Evolutionary conservation across 2,888 invertebrate genomes (phyloP).

Genomic region (Zygogramma bicolorata): DNA sequence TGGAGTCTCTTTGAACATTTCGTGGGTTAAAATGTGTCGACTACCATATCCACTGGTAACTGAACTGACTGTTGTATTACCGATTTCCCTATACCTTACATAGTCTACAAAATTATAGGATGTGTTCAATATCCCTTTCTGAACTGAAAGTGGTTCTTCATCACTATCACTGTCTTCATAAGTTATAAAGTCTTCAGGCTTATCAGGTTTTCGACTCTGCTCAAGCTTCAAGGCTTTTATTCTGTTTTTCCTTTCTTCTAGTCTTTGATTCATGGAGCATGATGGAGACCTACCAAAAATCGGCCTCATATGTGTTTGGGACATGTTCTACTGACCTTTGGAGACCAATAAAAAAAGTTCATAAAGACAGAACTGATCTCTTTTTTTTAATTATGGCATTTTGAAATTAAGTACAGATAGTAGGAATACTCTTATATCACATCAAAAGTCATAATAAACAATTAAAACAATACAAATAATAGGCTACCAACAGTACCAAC

Average conservation of each 20-base stretch:
- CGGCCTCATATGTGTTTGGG: slow-evolving; percentile 78
- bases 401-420: too few relatives aligned
- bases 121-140: slow-evolving; percentile 79
- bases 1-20: slow-evolving; percentile 88
- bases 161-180: slow-evolving; percentile 91
- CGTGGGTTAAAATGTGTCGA: slow-evolving; percentile 89
- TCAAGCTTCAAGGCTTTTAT: slow-evolving; percentile 77
- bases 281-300: slow-evolving; percentile 82
- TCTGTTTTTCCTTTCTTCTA: slow-evolving; percentile 81
- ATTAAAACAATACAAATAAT: too few relatives aligned
- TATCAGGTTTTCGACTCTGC: slow-evolving; percentile 84
- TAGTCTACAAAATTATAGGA: slow-evolving; percentile 91
- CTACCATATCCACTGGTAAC: slow-evolving; percentile 86
- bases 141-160: slow-evolving; percentile 81
- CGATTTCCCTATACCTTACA: slow-evolving; percentile 81
- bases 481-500: too few relatives aligned
- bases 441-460: too few relatives aligned
- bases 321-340: slow-evolving; percentile 69
- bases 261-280: slow-evolving; percentile 78
- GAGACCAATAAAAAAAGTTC: too few relatives aligned
- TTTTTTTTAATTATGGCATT: too few relatives aligned
- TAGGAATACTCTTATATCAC: too few relatives aligned
- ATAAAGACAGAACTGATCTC: too few relatives aligned
- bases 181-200: slow-evolving; percentile 90
- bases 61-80: slow-evolving; percentile 77